Evolutionary conservation across 2,113 vertebrate species (phyloP), one percentile per base, ranked within the genome.

Genomic region (Ursus arctos): DNA sequence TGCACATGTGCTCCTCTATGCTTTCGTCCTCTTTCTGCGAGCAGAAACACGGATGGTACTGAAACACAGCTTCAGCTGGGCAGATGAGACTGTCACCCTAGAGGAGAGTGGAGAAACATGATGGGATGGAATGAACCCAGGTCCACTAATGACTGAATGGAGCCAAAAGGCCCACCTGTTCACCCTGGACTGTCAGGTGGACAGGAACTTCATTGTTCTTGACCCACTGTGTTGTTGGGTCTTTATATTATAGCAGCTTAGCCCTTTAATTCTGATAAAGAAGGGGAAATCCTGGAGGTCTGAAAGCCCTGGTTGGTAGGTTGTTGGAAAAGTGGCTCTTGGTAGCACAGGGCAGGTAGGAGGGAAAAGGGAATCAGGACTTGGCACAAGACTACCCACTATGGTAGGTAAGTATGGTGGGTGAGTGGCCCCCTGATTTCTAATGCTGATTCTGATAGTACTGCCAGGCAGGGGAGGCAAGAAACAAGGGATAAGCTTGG

Each of bases 131-230:
- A 82, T 86, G 61, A 95, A 87, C 76, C 28, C 76, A 89, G 90
- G 61, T 63, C 61, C 69, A 40, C 11, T 15, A 86, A 55, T 89
- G 40, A 92, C 36, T 86, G 71, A 55, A 81, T 91, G 63, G 79
- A 59, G 40, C 36, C 8, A 67, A 49, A 31, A 57, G 87, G 43
- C 40, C 59, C 47, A 96, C 76, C 47, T 95, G 51, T 88, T 43
- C 36, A 18, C 51, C 28, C 28, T 88, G 59, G n/a, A 65, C 18
- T 74, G 57, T 92, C n/a, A 55, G 24, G 6, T 85, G 72, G 83
- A 81, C 79, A 95, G 77, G 92, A 94, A 92, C n/a, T 74, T 79
- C 36, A 51, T 63, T 94, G 65, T 92, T 92, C 36, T 77, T 86
- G 67, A 59, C 49, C 76, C 18, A 51, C 24, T 92, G 6, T 28